These are phyloP conservation scores for Eueremaeus valkanovi DNA, from an alignment of 2,888 invertebrate genomes.

Conservation along the genomic window DNA sequence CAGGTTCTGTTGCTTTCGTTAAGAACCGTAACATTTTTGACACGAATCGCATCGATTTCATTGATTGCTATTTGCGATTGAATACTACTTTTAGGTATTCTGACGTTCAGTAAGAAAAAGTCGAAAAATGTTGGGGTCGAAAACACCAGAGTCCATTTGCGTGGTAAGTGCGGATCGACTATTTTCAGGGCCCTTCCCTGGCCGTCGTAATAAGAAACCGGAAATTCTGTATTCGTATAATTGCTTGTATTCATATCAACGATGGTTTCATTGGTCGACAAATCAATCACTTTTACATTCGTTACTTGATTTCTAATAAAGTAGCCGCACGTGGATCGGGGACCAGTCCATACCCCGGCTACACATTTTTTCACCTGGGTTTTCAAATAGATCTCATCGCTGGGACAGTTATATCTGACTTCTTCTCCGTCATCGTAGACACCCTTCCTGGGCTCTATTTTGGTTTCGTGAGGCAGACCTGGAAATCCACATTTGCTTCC, in stretches of 20 bases:
- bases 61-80: neutral
- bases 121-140: neutral
- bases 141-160: neutral
- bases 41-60: neutral
- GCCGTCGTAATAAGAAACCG: neutral
- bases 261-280: neutral
- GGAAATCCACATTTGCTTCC: conserved; percentile 27
- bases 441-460: conserved; percentile 9
- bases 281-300: neutral
- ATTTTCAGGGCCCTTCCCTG: neutral
- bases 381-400: neutral
- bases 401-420: neutral
- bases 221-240: neutral
- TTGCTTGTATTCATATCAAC: neutral
- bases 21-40: neutral
- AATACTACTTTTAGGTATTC: neutral
- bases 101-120: conserved; percentile 17
- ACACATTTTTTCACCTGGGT: conserved; percentile 12
- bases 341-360: neutral
- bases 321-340: conserved; percentile 2
- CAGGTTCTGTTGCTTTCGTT: conserved; percentile 9
- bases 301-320: neutral
- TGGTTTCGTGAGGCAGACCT: conserved; percentile 15
- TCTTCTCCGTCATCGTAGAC: conserved; percentile 19
- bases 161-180: neutral